Evolutionary conservation across 2,888 invertebrate species (phyloP), one percentile per base, ranked within the genome.

Genomic region (Dioctria rufipes): DNA sequence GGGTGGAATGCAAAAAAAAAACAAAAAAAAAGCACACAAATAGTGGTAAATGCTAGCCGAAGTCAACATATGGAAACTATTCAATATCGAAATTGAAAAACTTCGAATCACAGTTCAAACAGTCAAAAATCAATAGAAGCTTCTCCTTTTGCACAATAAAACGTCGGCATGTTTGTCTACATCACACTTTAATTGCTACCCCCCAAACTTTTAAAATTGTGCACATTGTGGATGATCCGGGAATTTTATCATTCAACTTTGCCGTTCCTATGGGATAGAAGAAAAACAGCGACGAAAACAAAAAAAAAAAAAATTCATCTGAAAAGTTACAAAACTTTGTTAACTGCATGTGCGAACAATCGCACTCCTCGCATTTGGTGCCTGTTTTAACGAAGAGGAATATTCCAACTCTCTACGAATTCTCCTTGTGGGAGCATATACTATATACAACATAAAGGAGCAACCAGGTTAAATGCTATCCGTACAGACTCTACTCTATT

Each of bases 71-170:
- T 49, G 63, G 63, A 77, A 63, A 63, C 77, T 63, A 77, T 77
- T 63, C 63, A 63, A 49, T 63, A 77, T 63, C 77, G 77, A 77
- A 77, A 77, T 77, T 77, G 77, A 58, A 77, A 77, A 77, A 77
- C 61, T 77, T 77, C 46, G 77, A 77, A 77, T 77, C 63, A 58
- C 43, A 43, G 63, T 63, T 63, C 77, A 77, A 77, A 77, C 51
- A 61, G 37, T 9, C 0, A 25, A 37, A 63, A 77, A 63, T 63
- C 77, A 63, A 77, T 77, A 77, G 39, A n/a, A 39, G 63, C 11
- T 71, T 3, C n/a, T n/a, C 8, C 46, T 5, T 46, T 13, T 5
- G 67, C 46, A 46, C 46, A 46, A 43, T 40, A 61, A 61, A 60
- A 25, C 61, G 43, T 6, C 8, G 46, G 43, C 39, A 40, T 63